Evolutionary conservation across 1,140 invertebrate genomes (phyloP).

Genomic region (Stratiolaelaps scimitus): DNA sequence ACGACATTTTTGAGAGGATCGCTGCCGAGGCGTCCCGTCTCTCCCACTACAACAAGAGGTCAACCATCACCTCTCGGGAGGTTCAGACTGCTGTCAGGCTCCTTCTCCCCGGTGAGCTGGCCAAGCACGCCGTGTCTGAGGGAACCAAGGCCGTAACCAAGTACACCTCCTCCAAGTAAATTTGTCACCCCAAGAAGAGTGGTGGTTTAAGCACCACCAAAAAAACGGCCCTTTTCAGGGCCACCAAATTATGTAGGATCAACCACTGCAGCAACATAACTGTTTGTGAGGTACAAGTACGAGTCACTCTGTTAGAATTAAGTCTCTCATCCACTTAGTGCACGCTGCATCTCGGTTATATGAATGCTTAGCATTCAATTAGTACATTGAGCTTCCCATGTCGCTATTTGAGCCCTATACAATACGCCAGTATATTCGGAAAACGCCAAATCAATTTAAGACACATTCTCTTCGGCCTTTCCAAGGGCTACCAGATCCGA

Average conservation of each 20-base stretch:
- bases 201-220: not conserved
- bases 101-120: conserved; percentile 42
- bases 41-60: conserved; percentile 39
- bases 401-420: too few relatives aligned
- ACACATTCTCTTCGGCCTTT: too few relatives aligned
- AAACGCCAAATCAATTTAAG: too few relatives aligned
- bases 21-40: conserved; percentile 40
- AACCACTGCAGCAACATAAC: not conserved
- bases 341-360: too few relatives aligned
- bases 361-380: too few relatives aligned
- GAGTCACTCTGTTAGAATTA: too few relatives aligned
- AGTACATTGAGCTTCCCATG: too few relatives aligned
- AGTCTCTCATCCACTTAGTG: too few relatives aligned
- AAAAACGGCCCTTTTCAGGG: conserved; percentile 28
- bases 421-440: too few relatives aligned
- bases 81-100: conserved; percentile 47
- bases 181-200: not conserved
- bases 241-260: conserved; percentile 24
- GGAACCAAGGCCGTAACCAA: conserved; percentile 46
- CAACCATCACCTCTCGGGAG: conserved; percentile 41
- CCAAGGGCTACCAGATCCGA: too few relatives aligned
- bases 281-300: too few relatives aligned
- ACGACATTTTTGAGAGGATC: conserved; percentile 42
- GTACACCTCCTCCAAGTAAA: conserved; percentile 45
- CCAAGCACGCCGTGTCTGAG: conserved; percentile 45